Base-by-base conservation (phyloP, 2,113 vertebrate genomes). In the Osmerus mordax region DNA sequence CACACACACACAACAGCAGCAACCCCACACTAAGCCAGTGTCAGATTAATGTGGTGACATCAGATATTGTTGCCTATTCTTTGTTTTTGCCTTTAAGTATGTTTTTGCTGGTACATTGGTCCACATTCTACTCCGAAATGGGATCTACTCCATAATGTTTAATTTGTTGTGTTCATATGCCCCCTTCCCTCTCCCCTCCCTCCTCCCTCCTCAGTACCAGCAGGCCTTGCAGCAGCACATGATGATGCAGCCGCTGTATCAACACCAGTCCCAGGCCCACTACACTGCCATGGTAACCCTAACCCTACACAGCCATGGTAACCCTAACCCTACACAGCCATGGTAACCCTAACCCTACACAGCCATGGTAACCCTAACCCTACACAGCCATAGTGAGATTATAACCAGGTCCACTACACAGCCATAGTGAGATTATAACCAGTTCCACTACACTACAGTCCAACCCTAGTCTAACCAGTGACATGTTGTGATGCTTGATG, bases 161-260 rank as follows among this genome's bases (percentile, higher is more conserved):
- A 0, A 11, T 47, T 9, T 41, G 1, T 41, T 9, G 36, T 41
- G 36, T 41, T 41, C 7, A 41, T 41, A 41, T 41, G 36, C 36
- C 36, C 36, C 36, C 7, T 6, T 6, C 41, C 12, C 41, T 13
- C 15, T 47, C 7, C 41, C 12, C 41, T 13, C 15, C 65, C 7
- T 14, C 51, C 32, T 53, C 19, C 36, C 12, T 11, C 55, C 36
- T 72, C 60, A 63, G 47, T 62, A 63, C 47, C 61, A 54, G 18
- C 47, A 96, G 83, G 93, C 92, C 74, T 8, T 94, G 83, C 95
- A 95, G 77, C 95, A 95, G 55, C 94, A 96, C 83, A 91, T 96
- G 91, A 91, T 95, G 89, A 91, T 94, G 90, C 94, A 94, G 41
- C 92, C 95, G 0, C 18, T 92, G 58, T 97, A 94, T 88, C 95